These are phyloP conservation scores for Drosophila rellima DNA, from an alignment of 2,888 invertebrate species.

Conservation along the genomic window DNA sequence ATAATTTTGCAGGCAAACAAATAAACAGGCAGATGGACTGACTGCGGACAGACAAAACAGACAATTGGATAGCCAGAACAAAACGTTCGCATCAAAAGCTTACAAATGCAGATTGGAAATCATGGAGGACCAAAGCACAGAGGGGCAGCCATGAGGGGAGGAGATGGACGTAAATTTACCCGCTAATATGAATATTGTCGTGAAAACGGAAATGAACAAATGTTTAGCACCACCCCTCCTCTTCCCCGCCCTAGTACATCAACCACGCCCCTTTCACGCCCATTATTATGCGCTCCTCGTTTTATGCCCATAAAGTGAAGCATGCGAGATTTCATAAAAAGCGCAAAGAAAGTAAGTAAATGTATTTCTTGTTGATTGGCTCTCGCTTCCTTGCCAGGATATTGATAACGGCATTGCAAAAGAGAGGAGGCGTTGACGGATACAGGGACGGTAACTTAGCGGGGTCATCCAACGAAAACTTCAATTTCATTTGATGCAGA, in stretches of 20 bases:
- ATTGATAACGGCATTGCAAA: constrained; percentile 53
- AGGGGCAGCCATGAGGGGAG: constrained; percentile 19
- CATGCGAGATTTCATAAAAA: constrained; percentile 77
- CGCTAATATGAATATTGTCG: constrained; percentile 81
- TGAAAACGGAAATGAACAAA: constrained; percentile 76
- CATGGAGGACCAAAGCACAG: constrained; percentile 63
- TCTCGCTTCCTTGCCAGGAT: constrained; percentile 60
- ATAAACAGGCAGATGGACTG: constrained; percentile 29
- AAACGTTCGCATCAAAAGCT: constrained; percentile 49
- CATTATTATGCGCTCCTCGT: constrained; percentile 22
- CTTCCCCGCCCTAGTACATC: too few species aligned
- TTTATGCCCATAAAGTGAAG: constrained; percentile 67
- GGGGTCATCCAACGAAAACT: constrained; percentile 50
- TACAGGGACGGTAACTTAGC: not conserved
- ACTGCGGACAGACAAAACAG: not conserved
- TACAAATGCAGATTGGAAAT: constrained; percentile 62
- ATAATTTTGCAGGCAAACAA: constrained; percentile 37
- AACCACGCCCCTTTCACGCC: not conserved
- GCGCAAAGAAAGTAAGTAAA: constrained; percentile 63
- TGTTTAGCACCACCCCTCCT: constrained; percentile 44
- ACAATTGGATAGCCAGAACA: constrained; percentile 11
- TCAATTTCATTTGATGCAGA: constrained; percentile 80
- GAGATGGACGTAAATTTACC: constrained; percentile 61
- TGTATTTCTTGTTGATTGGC: constrained; percentile 78
- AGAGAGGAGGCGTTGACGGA: not conserved